phyloP scores from a whole-genome alignment of 2,113 vertebrate genomes.

The Ammodytes dubius region DNA sequence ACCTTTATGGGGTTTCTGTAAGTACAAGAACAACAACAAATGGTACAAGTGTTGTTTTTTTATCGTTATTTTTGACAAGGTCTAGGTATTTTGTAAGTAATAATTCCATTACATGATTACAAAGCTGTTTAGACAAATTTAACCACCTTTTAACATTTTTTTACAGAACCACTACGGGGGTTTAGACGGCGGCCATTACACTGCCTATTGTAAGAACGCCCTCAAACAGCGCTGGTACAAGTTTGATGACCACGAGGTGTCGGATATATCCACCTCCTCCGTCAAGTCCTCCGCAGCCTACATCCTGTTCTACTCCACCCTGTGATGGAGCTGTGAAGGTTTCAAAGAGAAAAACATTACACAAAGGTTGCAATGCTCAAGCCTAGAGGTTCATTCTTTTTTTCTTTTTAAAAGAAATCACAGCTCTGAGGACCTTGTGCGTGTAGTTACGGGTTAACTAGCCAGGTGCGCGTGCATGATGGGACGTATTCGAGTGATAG shows the following conservation, averaged over 20 bases:
- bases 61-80: no score
- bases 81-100: background rate
- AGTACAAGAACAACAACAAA: conserved; percentile 76
- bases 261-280: conserved; percentile 90
- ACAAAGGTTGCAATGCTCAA: conserved; percentile 34
- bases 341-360: conserved; percentile 62
- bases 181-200: conserved; percentile 97
- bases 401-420: conserved; percentile 28
- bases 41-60: background rate
- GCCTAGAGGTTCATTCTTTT: conserved; percentile 43
- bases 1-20: conserved; percentile 95
- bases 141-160: background rate
- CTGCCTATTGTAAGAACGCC: conserved; percentile 95
- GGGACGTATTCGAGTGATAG: conserved; percentile 1
- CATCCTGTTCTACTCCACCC: conserved; percentile 97
- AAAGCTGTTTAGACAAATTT: background rate
- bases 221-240: conserved; percentile 94
- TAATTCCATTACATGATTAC: no score
- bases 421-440: conserved; percentile 54
- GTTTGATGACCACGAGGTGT: conserved; percentile 98
- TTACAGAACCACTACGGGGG: conserved; percentile 96
- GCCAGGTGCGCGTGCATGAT: background rate
- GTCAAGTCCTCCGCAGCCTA: conserved; percentile 97
- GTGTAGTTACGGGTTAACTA: conserved; percentile 13
- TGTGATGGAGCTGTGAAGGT: conserved; percentile 81